Percentiles rank a stretch among this genome's conserved stretches.
Conservation (phyloP, 2,888 invertebrate genomes). For the Meloe dianella region DNA sequence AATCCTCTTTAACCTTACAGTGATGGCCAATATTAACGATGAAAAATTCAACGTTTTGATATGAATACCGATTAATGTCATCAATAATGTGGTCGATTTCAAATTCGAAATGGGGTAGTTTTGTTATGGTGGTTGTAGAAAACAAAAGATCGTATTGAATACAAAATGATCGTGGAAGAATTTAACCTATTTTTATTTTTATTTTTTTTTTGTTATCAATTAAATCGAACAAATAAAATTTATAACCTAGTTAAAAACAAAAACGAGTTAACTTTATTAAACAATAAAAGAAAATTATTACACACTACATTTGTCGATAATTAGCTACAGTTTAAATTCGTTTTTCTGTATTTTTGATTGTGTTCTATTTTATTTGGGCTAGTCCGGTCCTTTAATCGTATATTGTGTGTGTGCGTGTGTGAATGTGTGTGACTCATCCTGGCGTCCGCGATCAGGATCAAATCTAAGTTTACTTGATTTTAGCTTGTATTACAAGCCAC, state of each 20-base stretch:
- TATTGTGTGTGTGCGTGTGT: too few species aligned
- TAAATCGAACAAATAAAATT: not conserved
- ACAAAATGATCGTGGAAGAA: not conserved
- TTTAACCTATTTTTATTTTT: not conserved
- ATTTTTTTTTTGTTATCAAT: not conserved
- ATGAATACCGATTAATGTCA: conserved; percentile 3
- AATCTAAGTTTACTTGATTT: not conserved
- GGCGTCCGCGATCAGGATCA: not conserved
- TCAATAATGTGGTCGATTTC: not conserved
- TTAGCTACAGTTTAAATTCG: not conserved
- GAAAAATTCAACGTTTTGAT: not conserved
- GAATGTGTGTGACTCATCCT: too few species aligned
- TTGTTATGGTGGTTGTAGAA: too few species aligned
- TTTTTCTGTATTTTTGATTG: not conserved
- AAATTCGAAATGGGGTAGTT: not conserved
- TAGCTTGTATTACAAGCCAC: conserved; percentile 8
- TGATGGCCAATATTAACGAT: not conserved
- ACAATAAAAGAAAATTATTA: not conserved
- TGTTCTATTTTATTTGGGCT: not conserved
- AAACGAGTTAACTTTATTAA: not conserved
- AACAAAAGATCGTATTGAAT: not conserved
- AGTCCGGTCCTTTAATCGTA: not conserved
- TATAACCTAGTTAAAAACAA: not conserved
- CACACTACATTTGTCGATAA: not conserved
- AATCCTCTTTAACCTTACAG: not conserved